Evolutionary conservation across 2,888 invertebrate genomes (phyloP).

Genomic region (Serrognathus titanus): DNA sequence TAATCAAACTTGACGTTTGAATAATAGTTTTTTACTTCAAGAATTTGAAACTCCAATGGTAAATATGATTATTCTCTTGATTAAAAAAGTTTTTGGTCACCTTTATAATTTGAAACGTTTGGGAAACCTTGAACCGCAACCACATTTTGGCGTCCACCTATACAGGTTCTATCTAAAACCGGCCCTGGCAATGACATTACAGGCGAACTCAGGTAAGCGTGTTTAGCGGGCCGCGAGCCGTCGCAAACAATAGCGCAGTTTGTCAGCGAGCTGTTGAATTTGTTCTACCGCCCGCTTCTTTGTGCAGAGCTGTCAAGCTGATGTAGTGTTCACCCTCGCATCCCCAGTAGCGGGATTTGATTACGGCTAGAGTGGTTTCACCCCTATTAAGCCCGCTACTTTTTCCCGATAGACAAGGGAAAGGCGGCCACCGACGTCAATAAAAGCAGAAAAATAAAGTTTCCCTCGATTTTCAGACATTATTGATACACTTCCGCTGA

Average conservation of each 20-base stretch:
- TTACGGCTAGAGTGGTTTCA: conserved; percentile 52
- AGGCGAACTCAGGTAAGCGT: conserved; percentile 6
- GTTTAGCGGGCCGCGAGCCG: conserved; percentile 21
- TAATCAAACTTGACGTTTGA: no score
- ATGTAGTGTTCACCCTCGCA: conserved; percentile 35
- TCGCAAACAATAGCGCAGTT: conserved; percentile 25
- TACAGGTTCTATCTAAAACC: no score
- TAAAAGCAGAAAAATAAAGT: conserved; percentile 46
- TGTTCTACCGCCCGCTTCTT: conserved; percentile 40
- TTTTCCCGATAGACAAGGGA: conserved; percentile 54
- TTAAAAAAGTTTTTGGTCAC: no score
- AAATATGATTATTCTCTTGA: no score
- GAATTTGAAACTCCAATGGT: no score
- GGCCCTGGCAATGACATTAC: no score
- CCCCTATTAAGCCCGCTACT: conserved; percentile 51
- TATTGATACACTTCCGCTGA: conserved; percentile 45
- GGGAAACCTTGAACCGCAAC: no score
- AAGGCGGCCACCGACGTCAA: conserved; percentile 54
- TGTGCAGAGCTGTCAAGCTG: conserved; percentile 43
- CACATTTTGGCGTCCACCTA: no score
- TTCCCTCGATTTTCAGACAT: conserved; percentile 37
- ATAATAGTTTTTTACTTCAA: no score
- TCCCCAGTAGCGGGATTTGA: conserved; percentile 46
- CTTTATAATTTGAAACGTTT: no score
- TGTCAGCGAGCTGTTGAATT: conserved; percentile 34